Evolutionary conservation across 1,140 invertebrate species (phyloP).

Genomic region (Teleogryllus occipitalis): DNA sequence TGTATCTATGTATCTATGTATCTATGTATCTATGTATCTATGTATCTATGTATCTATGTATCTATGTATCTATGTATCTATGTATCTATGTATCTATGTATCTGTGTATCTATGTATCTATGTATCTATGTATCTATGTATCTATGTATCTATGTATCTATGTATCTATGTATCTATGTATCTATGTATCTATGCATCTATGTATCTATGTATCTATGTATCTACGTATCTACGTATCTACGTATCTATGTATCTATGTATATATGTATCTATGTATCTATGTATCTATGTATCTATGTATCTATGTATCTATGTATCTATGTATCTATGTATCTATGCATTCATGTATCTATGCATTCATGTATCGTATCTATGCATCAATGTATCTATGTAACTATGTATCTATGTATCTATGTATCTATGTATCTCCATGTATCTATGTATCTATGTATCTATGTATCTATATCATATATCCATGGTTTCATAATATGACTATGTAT

Average conservation of each 20-base stretch:
- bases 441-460: neutral
- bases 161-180: slow-evolving; percentile 2
- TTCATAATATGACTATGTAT: neutral
- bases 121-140: slow-evolving; percentile 2
- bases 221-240: too few relatives aligned
- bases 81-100: slow-evolving; percentile 4
- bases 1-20: too few relatives aligned
- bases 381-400: neutral
- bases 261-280: too few relatives aligned
- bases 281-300: neutral
- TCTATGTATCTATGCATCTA: too few relatives aligned
- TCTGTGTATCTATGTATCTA: too few relatives aligned
- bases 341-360: neutral
- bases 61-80: too few relatives aligned
- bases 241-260: too few relatives aligned
- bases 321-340: neutral
- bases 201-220: too few relatives aligned
- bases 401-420: neutral
- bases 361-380: neutral
- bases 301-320: neutral
- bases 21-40: too few relatives aligned
- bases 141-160: neutral
- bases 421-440: neutral
- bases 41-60: too few relatives aligned
- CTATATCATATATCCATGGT: neutral